Conservation (phyloP, 2,888 invertebrate genomes). For the Amiota communis region DNA sequence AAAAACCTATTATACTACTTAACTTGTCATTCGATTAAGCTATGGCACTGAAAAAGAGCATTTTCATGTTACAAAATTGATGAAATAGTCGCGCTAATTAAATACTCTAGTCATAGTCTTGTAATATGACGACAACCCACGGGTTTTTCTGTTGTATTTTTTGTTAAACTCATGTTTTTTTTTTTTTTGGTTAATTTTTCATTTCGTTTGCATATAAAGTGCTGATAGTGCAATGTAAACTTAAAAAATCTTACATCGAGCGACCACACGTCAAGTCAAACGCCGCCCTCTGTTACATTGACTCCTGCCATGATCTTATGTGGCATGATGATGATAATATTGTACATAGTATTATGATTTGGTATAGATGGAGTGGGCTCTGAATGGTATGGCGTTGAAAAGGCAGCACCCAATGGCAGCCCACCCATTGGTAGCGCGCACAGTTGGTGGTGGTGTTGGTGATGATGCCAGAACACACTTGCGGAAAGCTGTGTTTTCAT, state of each 20-base stretch:
- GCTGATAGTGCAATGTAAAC: conserved; percentile 35
- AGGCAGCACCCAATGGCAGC: conserved; percentile 12
- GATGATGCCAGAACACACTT: background rate
- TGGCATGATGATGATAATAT: background rate
- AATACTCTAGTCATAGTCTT: conserved; percentile 39
- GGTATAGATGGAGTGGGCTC: too few species aligned
- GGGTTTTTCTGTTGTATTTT: conserved; percentile 40
- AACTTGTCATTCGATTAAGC: conserved; percentile 11
- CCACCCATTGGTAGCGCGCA: conserved; percentile 60
- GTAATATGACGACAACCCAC: conserved; percentile 30
- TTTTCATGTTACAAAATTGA: conserved; percentile 26
- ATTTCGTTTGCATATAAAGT: conserved; percentile 24
- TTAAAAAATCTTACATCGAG: conserved; percentile 9
- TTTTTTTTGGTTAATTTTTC: conserved; percentile 24
- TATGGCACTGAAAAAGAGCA: conserved; percentile 7
- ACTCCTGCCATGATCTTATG: background rate
- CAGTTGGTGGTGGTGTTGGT: conserved; percentile 20
- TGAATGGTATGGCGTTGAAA: background rate
- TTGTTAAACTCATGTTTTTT: conserved; percentile 35
- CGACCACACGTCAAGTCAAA: conserved; percentile 31
- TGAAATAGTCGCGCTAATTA: conserved; percentile 42
- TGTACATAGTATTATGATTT: conserved; percentile 13
- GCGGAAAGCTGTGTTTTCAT: too few species aligned
- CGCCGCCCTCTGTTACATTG: background rate
- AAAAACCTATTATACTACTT: conserved; percentile 26